Evolutionary conservation across 2,797 vertebrate species (phyloP).

Genomic region (Danio kyathit): DNA sequence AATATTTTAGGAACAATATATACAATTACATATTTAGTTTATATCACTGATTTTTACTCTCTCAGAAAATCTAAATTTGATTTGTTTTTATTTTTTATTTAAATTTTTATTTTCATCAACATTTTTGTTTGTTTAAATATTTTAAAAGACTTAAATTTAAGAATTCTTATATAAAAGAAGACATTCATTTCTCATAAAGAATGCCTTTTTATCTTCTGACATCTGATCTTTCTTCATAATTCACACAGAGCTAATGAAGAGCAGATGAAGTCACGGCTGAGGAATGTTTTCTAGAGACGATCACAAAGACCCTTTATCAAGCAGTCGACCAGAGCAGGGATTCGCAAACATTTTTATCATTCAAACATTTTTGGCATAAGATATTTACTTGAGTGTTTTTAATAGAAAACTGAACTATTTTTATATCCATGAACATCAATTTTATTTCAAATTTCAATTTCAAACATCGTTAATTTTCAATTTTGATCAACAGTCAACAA

Average conservation of each 20-base stretch:
- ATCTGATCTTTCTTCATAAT: neutral
- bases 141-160: no score
- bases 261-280: constrained; percentile 71
- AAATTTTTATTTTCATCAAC: no score
- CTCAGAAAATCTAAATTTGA: no score
- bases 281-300: constrained; percentile 61
- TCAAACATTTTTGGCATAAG: neutral
- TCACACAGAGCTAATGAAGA: constrained; percentile 2
- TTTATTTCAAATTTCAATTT: no score
- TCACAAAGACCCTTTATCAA: neutral
- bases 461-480: no score
- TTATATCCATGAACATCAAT: no score
- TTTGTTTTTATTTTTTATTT: no score
- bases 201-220: neutral
- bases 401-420: no score
- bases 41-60: neutral
- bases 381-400: neutral
- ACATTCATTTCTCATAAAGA: neutral
- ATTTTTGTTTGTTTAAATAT: no score
- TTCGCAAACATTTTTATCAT: neutral
- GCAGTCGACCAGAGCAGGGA: neutral
- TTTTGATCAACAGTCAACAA: neutral
- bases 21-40: no score
- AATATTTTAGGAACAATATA: no score
- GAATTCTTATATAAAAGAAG: no score